Base-by-base conservation (phyloP, 1,140 invertebrate species). In the Drosophila biarmipes region DNA sequence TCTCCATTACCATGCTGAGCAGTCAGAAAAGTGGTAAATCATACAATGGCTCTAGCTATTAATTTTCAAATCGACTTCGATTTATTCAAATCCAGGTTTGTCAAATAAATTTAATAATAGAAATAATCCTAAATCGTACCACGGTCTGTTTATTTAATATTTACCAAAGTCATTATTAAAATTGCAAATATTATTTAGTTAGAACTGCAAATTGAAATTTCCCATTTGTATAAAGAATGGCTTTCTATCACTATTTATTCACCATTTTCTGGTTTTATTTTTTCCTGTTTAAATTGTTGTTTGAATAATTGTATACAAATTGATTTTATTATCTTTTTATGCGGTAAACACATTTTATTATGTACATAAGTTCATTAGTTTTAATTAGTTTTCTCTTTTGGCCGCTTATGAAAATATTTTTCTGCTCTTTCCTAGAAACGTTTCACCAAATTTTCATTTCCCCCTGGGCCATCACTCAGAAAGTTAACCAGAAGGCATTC, bases 371-470 rank as follows among this genome's bases (percentile, higher is more conserved):
- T 31, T 19, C 17, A 49, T 37, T 49, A 71, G 45, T 56, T 51
- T 49, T 42, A 56, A 49, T 72, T 58, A 43, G 31, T 58, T 58
- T 49, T 56, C 35, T 21, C 17, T 15, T 17, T 49, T 24, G 21
- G 34, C 31, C 58, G 38, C 51, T 62, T 51, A 71, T 8, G 1
- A 7, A 7, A 37, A 11, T 8, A 14, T 45, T 37, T 35, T 77
- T 45, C 35, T 43, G 21, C 37, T n/a, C 27, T 17, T 2, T 31
- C 24, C 24, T 24, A 17, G 6, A 17, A 11, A 2, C 12, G 27
- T 31, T 27, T 17, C 21, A 29, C 27, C 38, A 57, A 57, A 55
- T 58, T 76, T 58, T 68, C 78, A 81, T 81, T 81, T 78, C 78
- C 78, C 73, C 29, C 34, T 37, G 40, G 78, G 19, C 53, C 24